Evolutionary conservation across 2,113 vertebrate species (phyloP), one percentile per base, ranked within the genome.

Genomic region (Cichladusa arquata): DNA sequence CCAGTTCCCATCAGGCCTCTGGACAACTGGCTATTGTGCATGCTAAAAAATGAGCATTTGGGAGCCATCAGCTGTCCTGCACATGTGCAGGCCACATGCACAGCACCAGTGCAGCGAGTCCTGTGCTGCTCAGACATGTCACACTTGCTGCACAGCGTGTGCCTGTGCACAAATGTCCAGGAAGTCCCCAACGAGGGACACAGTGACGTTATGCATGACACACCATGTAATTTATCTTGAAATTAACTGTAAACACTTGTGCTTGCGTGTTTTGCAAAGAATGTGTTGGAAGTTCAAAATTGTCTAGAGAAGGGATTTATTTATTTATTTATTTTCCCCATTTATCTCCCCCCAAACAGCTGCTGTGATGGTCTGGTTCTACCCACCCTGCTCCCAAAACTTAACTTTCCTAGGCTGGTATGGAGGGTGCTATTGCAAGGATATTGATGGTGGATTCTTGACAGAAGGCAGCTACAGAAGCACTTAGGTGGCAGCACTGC

Each of bases 11-110:
- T 23, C 56, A 66, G 51, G 29, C 42, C 33, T 42, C 19, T 83
- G 73, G 71, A 69, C 38, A 62, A 38, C 28, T 69, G 47, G 12
- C 22, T 65, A 0, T 47, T 73, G 76, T 81, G 42, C 54, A 28
- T 36, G 29, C 42, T 23, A 8, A 50, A 6, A 87, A 57, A 4
- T 5, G 58, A 81, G 70, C 53, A 9, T 88, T 93, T 92, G 90
- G 61, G 92, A 82, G 62, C 33, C 82, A 54, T 64, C 60, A 11
- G 72, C 26, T n/a, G 58, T n/a, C 29, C 38, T 64, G 76, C 83
- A 81, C 91, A 90, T 40, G 47, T 97, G 92, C 76, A 66, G 64
- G 64, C 76, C 95, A 93, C 83, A 67, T 86, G 95, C 56, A 18
- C 45, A 62, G 14, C 76, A 7, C 19, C 17, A 73, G 47, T 44